Base-by-base conservation (phyloP, 2,797 vertebrate genomes). In the Oophaga sylvatica region DNA sequence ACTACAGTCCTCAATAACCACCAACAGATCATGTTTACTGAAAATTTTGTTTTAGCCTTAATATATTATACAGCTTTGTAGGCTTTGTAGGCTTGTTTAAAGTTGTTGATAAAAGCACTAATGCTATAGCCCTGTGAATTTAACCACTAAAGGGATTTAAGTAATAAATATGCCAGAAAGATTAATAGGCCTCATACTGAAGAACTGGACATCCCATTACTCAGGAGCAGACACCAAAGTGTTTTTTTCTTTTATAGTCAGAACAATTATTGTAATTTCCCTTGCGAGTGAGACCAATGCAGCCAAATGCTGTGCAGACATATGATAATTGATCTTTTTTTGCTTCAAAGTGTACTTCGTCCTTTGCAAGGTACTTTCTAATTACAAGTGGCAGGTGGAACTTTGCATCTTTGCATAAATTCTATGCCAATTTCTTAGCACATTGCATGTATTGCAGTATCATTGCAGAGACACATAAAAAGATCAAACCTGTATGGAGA, bases 201-300 rank as follows among this genome's bases (percentile, higher is more conserved):
- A 78, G 35, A 20, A 19, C 13, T 65, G 3, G n/a, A 22, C 53
- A 45, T 48, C 26, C 57, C 4, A 60, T 73, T 77, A 84, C 82
- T 76, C 70, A 26, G 13, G 7, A 63, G 71, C 35, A 73, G 17
- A 71, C 67, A 73, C n/a, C 26, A 45, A 11, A 26, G 63, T 53
- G 2, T 29, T 65, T 81, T 81, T 67, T 56, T 65, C 16, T 84
- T 67, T 60, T 65, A 81, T 16, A 53, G 62, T 84, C 60, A 26
- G 70, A 85, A 57, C 57, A 78, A 85, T 78, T 56, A 78, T 20
- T 84, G 73, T 56, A 65, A 85, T 85, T 85, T 85, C 73, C 83
- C 60, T 53, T 78, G 83, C 56, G 73, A 77, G 26, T 56, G 26
- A 48, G 83, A 29, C 75, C 73, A 53, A 57, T 31, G 3, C 73